These are phyloP conservation scores for Lethenteron reissneri DNA, from an alignment of 2,113 vertebrate species.

Conservation along the genomic window DNA sequence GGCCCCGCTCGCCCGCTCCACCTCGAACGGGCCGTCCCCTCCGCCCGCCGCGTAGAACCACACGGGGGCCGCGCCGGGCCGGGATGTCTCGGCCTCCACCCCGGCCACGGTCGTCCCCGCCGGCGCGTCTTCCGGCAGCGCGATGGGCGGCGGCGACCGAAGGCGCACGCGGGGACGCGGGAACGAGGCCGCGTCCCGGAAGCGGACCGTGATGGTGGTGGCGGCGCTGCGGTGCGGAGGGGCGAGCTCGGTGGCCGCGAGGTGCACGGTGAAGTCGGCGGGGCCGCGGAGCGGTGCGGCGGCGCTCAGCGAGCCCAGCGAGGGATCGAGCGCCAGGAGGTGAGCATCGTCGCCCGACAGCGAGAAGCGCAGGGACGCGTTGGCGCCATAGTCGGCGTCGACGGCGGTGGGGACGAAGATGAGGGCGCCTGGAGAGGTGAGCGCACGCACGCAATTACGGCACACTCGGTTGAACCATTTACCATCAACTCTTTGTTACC, in stretches of 20 bases:
- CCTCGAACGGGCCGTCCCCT: conserved; percentile 46
- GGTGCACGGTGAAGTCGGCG: conserved; percentile 10
- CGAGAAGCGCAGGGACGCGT: conserved; percentile 71
- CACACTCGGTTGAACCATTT: too few species aligned
- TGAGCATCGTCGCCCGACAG: too few species aligned
- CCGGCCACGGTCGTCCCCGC: conserved; percentile 48
- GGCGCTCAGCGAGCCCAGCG: too few species aligned
- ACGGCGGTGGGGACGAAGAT: conserved; percentile 26
- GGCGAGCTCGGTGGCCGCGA: conserved; percentile 56
- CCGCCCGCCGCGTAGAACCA: conserved; percentile 82
- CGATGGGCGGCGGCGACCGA: conserved; percentile 36
- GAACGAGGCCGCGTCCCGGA: conserved; percentile 57
- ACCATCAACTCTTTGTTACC: too few species aligned
- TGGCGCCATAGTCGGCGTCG: conserved; percentile 56
- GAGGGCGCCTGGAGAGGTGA: too few species aligned
- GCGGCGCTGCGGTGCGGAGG: conserved; percentile 46
- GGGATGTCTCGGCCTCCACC: conserved; percentile 41
- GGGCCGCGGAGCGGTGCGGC: too few species aligned
- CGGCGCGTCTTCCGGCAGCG: conserved; percentile 60
- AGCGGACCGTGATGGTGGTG: conserved; percentile 75
- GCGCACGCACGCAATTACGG: too few species aligned
- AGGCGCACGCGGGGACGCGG: conserved; percentile 25
- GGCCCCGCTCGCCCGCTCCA: conserved; percentile 70
- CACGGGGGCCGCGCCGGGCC: conserved; percentile 51
- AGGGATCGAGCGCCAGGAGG: too few species aligned